These are phyloP conservation scores for Sebastes vulpes DNA, from an alignment of 2,797 vertebrate species.

Conservation along the genomic window DNA sequence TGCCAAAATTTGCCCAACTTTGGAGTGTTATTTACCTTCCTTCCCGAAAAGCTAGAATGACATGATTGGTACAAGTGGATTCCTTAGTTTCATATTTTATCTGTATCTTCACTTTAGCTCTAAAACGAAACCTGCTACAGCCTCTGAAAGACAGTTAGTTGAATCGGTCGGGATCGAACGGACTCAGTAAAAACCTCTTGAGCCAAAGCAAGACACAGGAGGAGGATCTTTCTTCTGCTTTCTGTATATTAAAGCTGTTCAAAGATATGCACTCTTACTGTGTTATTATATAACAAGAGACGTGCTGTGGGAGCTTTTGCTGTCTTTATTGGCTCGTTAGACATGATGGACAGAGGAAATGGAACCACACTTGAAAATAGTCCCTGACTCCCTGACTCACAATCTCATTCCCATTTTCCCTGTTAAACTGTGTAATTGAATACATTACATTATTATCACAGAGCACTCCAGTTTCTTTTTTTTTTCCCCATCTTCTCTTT, in stretches of 20 bases:
- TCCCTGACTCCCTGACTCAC: not conserved
- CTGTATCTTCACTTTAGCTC: too few species aligned
- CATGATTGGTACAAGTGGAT: too few species aligned
- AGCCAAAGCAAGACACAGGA: not conserved
- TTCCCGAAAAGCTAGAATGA: too few species aligned
- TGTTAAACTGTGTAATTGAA: slow-evolving; percentile 36
- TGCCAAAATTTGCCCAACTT: too few species aligned
- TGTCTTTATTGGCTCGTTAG: not conserved
- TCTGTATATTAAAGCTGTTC: not conserved
- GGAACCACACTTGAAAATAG: not conserved
- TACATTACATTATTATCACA: not conserved
- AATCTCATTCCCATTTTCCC: not conserved
- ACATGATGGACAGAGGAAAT: not conserved
- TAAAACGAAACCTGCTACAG: too few species aligned
- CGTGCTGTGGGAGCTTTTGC: not conserved
- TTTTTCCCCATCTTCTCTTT: not conserved
- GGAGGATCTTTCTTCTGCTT: not conserved
- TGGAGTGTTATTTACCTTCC: too few species aligned
- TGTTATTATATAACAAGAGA: not conserved
- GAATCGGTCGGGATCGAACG: too few species aligned
- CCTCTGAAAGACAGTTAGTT: too few species aligned
- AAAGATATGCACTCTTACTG: not conserved
- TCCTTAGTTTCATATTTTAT: too few species aligned
- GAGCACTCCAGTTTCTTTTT: not conserved
- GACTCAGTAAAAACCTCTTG: not conserved